A percentile compares a stretch with the other conserved stretches of the same genome.
These are phyloP conservation scores for Protobothrops mucrosquamatus DNA, from an alignment of 2,113 vertebrate genomes.

Conservation along the genomic window DNA sequence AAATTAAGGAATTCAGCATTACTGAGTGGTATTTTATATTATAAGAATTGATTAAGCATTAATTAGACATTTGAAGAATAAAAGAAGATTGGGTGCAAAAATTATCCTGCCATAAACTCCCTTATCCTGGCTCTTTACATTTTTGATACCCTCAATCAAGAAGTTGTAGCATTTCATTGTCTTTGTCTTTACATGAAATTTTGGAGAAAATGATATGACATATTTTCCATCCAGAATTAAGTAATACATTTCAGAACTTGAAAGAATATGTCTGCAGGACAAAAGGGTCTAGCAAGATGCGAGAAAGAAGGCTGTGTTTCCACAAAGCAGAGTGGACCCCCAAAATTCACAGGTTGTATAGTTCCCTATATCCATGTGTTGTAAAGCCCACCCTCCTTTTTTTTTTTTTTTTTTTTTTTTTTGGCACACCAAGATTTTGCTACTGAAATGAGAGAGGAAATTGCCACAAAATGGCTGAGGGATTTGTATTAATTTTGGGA, in stretches of 20 bases:
- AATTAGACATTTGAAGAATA: conserved; percentile 66
- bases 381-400: background rate
- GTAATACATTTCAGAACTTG: background rate
- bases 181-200: background rate
- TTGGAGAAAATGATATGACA: background rate
- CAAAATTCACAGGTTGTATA: background rate
- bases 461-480: background rate
- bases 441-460: background rate
- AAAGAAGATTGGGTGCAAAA: conserved; percentile 44
- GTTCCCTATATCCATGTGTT: background rate
- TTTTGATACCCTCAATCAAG: background rate
- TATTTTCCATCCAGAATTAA: background rate
- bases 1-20: conserved; percentile 55
- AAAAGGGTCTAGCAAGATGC: background rate
- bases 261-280: background rate
- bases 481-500: background rate
- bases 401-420: background rate
- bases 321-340: background rate
- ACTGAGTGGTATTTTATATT: conserved; percentile 63
- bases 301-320: background rate
- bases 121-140: conserved; percentile 39
- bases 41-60: conserved; percentile 66
- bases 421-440: background rate
- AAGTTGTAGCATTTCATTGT: background rate
- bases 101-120: conserved; percentile 20